Base-by-base conservation (phyloP, 1,140 invertebrate genomes). In the Drosophila azteca region DNA sequence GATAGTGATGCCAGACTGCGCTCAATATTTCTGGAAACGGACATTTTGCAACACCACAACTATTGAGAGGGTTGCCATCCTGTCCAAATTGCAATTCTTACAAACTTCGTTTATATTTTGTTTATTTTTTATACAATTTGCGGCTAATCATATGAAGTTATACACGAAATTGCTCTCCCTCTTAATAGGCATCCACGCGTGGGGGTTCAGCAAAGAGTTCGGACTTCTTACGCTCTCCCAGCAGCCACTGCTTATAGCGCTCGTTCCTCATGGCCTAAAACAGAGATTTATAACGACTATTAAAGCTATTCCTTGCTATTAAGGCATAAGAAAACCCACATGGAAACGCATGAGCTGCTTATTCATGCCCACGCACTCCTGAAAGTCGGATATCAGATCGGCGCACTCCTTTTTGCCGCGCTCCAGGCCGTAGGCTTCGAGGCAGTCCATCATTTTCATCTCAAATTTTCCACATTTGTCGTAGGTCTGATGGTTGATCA, bases 351-450 rank as follows among this genome's bases (percentile, higher is more conserved):
- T 79, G 13, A 92, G 91, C 80, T 95, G 94, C 79, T 95, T 95
- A 0, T 71, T 90, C 62, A 91, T 90, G 2, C 90, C 92, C 6
- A 93, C 78, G 76, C 96, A 96, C 91, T 96, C 96, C 64, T 92
- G 88, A 58, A 95, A 94, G 88, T 96, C 95, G 0, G 92, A 92
- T 17, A 95, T 93, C 3, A 95, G 90, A 54, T 93, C 79, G 6
- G 91, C 54, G 79, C 96, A 96, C 72, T 95, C 93, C 9, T 83
- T 70, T 49, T 92, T 71, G 0, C 93, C 94, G 39, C 92, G 92
- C 11, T 94, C 93, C 9, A 94, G 66, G 5, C 95, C 96, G 77
- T 96, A 96, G 1, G 95, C 95, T 87, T 96, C 95, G 7, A 95
- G 71, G 84, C 96, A 96, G 60, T 96, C 94, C 85, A 95, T 94